A percentile compares a stretch with the other conserved stretches of the same genome.
These are phyloP conservation scores for Columbina picui DNA, from an alignment of 2,113 vertebrate genomes.

Conservation along the genomic window DNA sequence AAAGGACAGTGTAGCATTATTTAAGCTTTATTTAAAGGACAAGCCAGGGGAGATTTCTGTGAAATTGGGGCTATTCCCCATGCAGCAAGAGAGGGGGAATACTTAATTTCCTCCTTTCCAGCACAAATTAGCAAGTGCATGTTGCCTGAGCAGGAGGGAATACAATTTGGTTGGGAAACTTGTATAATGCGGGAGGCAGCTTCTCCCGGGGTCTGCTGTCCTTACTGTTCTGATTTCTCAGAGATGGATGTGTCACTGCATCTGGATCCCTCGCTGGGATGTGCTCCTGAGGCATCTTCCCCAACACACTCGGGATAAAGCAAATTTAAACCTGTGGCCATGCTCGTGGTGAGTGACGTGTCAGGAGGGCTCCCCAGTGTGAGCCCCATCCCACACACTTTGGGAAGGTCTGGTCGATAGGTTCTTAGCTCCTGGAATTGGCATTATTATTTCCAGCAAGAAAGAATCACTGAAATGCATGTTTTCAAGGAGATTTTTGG, in stretches of 20 bases:
- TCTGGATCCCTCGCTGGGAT: background rate
- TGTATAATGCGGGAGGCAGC: background rate
- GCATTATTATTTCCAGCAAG: background rate
- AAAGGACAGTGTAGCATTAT: background rate
- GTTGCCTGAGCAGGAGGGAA: background rate
- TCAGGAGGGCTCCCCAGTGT: fast-evolving
- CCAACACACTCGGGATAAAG: background rate
- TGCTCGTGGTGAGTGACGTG: fast-evolving
- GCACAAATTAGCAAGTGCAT: background rate
- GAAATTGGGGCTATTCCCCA: constrained; percentile 37
- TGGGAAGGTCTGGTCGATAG: background rate
- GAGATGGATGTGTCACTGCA: background rate
- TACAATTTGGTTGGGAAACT: background rate
- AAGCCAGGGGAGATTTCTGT: constrained; percentile 5
- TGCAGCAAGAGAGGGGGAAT: background rate
- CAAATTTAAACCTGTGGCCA: background rate
- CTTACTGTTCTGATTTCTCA: fast-evolving
- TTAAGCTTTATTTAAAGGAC: constrained; percentile 21
- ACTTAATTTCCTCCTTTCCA: constrained; percentile 23
- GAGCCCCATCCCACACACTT: background rate
- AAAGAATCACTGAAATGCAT: background rate
- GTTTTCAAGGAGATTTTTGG: background rate
- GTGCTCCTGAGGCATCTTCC: background rate
- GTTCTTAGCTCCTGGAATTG: background rate
- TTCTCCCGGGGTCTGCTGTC: background rate